Evolutionary conservation across 2,888 invertebrate species (phyloP), one percentile per base, ranked within the genome.

Genomic region (Tenthredo notha): DNA sequence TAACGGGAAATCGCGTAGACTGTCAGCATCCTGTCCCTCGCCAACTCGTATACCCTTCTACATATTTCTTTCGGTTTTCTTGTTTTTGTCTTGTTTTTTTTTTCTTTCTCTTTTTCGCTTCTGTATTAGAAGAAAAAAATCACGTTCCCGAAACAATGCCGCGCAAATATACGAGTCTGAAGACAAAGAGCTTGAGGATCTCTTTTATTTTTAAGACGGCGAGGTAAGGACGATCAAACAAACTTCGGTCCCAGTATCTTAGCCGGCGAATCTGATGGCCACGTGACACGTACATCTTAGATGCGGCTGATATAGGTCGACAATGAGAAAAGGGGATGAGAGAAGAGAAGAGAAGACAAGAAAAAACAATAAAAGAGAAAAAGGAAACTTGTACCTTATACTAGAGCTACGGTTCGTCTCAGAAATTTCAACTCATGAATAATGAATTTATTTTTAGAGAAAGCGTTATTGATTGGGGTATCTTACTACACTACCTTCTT

Each of bases 1-100:
- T 92, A 92, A 91, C 92, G 92, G 92, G 92, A 92, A 92, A 92
- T 92, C 91, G 92, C 92, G 90, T 91, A 91, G 92, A 92, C 91
- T 89, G 87, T 91, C 21, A 92, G 91, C 92, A 92, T 91, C 92
- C 92, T 92, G 92, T 92, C 86, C 75, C 37, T 75, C 15, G 25
- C 58, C 50, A 33, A 54, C 21, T 43, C 43, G 40, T 25, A 21
- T 33, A 21, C 37, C 10, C 74, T 15, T 40, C n/a, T 43, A 10
- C 37, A 54, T n/a, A 54, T 54, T 54, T n/a, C 54, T 21, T 21
- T 58, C 58, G 18, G 9, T 25, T 21, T 61, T 25, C 4, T 61
- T 4, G n/a, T 61, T 25, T 21, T 61, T 7, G 3, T 1, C 21
- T 21, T n/a, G 18, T 74, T 74, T 7, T 29, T 21, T 47, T 10